phyloP scores from a whole-genome alignment of 2,113 vertebrate species.

The Takifugu flavidus region DNA sequence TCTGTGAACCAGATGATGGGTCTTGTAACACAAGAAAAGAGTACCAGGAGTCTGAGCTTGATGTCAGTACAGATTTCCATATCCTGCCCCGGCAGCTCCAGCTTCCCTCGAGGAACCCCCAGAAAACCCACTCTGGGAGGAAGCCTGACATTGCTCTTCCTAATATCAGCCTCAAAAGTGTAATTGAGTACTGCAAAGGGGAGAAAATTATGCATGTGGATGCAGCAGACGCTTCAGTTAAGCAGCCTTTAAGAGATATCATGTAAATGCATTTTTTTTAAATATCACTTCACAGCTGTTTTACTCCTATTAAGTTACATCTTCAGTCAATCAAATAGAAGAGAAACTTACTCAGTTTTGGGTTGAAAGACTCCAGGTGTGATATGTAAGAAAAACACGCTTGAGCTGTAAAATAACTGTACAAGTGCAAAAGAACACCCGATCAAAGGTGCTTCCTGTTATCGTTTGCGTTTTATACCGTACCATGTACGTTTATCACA shows the following conservation, averaged over 20 bases:
- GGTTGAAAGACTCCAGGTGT: slow-evolving; percentile 74
- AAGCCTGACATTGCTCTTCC: slow-evolving; percentile 68
- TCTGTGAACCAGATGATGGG: background rate
- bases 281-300: no score
- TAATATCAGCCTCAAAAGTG: slow-evolving; percentile 77
- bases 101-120: slow-evolving; percentile 51
- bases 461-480: slow-evolving; percentile 16
- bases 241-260: no score
- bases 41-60: slow-evolving; percentile 79
- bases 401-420: slow-evolving; percentile 75
- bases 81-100: slow-evolving; percentile 74
- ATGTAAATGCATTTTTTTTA: no score
- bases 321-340: background rate
- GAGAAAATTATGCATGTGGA: background rate
- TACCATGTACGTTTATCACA: slow-evolving; percentile 79
- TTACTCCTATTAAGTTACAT: no score
- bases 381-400: slow-evolving; percentile 84
- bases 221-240: no score
- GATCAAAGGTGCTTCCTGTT: background rate
- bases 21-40: background rate
- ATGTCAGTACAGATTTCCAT: slow-evolving; percentile 69
- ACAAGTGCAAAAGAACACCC: slow-evolving; percentile 5
- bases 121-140: slow-evolving; percentile 77
- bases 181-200: slow-evolving; percentile 69
- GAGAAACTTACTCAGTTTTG: slow-evolving; percentile 79